These are phyloP conservation scores for Plusia festucae DNA, from an alignment of 2,888 invertebrate species.

Conservation along the genomic window DNA sequence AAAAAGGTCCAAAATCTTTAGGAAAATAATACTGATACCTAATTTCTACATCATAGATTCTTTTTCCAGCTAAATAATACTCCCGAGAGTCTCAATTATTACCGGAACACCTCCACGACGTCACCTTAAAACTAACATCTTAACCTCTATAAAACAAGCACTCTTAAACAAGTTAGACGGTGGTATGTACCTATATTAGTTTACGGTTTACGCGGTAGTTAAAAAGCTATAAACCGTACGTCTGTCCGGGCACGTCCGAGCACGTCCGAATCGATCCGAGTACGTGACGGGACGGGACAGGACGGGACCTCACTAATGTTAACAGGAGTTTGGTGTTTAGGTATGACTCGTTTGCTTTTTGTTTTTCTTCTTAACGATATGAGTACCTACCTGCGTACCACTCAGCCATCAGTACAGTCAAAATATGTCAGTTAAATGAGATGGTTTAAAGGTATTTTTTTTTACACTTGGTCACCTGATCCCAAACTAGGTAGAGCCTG, in stretches of 20 bases:
- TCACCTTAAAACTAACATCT: constrained; percentile 27
- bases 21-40: no score
- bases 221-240: constrained; percentile 55
- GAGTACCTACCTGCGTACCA: no score
- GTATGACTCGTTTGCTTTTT: constrained; percentile 10
- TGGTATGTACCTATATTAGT: constrained; percentile 41
- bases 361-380: no score
- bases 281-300: constrained; percentile 52
- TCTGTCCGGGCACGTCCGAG: constrained; percentile 59
- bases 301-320: constrained; percentile 32
- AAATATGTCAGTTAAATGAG: no score
- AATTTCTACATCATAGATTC: no score
- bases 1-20: no score
- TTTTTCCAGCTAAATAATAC: neutral
- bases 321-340: constrained; percentile 17
- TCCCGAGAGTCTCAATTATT: neutral
- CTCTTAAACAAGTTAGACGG: constrained; percentile 44
- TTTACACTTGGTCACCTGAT: no score
- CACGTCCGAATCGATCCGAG: constrained; percentile 62
- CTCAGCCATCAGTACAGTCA: no score
- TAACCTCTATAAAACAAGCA: constrained; percentile 37
- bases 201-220: constrained; percentile 52
- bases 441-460: no score
- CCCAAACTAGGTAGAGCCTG: no score
- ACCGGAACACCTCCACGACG: neutral